Evolutionary conservation across 2,888 invertebrate genomes (phyloP), one percentile per base, ranked within the genome.

Genomic region (Xestia xanthographa): DNA sequence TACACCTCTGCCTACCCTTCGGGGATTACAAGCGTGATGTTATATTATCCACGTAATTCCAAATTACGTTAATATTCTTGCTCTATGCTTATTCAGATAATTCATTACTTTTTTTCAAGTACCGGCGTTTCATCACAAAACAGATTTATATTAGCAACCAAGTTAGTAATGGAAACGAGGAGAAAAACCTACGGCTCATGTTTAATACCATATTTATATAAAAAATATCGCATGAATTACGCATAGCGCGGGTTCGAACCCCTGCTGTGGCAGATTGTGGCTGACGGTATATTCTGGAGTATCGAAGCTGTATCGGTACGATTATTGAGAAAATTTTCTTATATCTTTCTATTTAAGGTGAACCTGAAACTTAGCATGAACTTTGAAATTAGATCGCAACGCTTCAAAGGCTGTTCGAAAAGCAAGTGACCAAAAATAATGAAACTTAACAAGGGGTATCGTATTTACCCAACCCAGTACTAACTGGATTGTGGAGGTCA

Each of bases 191-290:
- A 69, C 58, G 72, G 65, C 87, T 85, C 87, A 88, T 86, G 89
- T 87, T 87, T 89, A 90, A 90, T 89, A 90, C 86, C 90, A 89
- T 90, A 90, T 89, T 86, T 89, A 81, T 86, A 80, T 88, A 89
- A 91, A 92, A 48, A 93, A 92, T 90, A 84, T 82, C 87, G 80
- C 84, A 92, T 92, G 92, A 90, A 92, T 93, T 91, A 92, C 91
- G 91, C 90, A 91, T 92, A 92, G 87, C 90, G 86, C 79, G 79
- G 80, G 85, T 76, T 80, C 80, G 88, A 83, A 83, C 70, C 88
- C 93, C 92, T 83, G 92, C 93, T 92, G 93, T 48, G 91, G 82
- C 85, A 76, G 87, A 88, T 83, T 83, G 85, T 50, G 72, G 48
- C 43, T 72, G 72, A 12, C 6, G 72, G 34, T 38, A 41, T 81